A percentile compares a stretch with the other conserved stretches of the same genome.
Evolutionary conservation across 2,888 invertebrate species (phyloP).

Genomic region (Chymomyza caudatula): DNA sequence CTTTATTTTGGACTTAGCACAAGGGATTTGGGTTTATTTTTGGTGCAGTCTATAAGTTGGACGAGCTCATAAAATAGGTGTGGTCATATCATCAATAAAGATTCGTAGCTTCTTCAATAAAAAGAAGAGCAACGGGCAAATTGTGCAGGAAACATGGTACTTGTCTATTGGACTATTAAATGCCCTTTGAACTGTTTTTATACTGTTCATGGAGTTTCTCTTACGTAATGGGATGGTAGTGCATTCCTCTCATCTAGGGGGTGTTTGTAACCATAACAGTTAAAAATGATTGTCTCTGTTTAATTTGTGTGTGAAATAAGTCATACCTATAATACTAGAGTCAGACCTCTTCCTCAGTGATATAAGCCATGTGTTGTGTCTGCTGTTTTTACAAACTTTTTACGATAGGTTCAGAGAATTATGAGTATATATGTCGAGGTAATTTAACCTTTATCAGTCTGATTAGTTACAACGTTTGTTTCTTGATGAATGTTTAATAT

Average conservation of each 20-base stretch:
- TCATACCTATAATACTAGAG: not conserved
- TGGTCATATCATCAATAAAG: slow-evolving; percentile 68
- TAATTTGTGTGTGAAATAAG: not conserved
- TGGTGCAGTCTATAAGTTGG: slow-evolving; percentile 27
- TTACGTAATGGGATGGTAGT: not conserved
- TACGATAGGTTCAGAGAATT: not conserved
- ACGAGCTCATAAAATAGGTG: slow-evolving; percentile 62
- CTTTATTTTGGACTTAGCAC: slow-evolving; percentile 54
- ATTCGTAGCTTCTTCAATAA: slow-evolving; percentile 56
- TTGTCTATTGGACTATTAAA: not conserved
- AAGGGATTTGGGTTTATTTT: slow-evolving; percentile 64
- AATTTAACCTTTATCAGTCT: too few species aligned
- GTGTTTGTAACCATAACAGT: slow-evolving; percentile 4
- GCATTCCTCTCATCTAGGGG: not conserved
- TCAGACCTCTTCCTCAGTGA: not conserved
- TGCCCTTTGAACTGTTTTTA: not conserved
- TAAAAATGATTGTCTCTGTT: slow-evolving; percentile 43
- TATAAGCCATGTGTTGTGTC: not conserved
- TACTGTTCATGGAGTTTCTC: not conserved
- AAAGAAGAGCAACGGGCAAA: slow-evolving; percentile 57
- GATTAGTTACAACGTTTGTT: too few species aligned
- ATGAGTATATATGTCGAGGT: not conserved
- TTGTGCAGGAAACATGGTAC: slow-evolving; percentile 22
- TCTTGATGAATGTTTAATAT: too few species aligned
- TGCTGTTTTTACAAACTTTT: not conserved